A percentile compares a stretch with the other conserved stretches of the same genome.
Evolutionary conservation across 2,797 vertebrate genomes (phyloP).

Genomic region (Cossypha dichroa): DNA sequence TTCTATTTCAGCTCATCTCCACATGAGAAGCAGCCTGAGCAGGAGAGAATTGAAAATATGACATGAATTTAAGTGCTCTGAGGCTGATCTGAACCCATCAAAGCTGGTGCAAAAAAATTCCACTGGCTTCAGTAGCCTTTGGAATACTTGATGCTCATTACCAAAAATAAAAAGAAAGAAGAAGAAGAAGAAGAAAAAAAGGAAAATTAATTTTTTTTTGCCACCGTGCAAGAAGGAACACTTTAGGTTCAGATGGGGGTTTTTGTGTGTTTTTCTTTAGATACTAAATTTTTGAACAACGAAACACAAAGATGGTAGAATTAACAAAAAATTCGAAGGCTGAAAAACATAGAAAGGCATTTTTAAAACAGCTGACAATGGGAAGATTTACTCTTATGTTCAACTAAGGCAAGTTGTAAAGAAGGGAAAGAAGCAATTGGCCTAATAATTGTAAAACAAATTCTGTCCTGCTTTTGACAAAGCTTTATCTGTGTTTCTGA

Average conservation of each 20-base stretch:
- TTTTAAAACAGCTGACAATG: neutral
- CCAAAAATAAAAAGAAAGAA: neutral
- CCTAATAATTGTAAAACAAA: neutral
- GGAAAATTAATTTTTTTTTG: neutral
- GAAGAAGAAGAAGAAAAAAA: neutral
- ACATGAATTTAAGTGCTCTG: slow-evolving; percentile 19
- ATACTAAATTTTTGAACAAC: neutral
- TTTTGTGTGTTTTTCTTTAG: neutral
- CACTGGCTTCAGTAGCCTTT: neutral
- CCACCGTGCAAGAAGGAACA: neutral
- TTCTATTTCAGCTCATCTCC: slow-evolving; percentile 34
- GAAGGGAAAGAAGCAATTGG: neutral
- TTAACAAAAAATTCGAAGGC: neutral
- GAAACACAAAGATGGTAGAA: neutral
- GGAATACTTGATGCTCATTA: neutral
- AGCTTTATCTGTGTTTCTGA: neutral
- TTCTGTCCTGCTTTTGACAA: neutral
- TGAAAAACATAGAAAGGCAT: neutral
- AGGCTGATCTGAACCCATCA: slow-evolving; percentile 10
- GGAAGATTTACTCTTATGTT: neutral
- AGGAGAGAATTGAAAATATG: slow-evolving; percentile 13
- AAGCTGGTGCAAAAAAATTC: neutral
- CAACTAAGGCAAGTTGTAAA: neutral
- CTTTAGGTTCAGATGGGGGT: neutral
- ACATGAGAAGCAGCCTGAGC: slow-evolving; percentile 2